A percentile compares a stretch with the other conserved stretches of the same genome.
Evolutionary conservation across 2,113 vertebrate species (phyloP).

Genomic region (Apodemus sylvaticus): DNA sequence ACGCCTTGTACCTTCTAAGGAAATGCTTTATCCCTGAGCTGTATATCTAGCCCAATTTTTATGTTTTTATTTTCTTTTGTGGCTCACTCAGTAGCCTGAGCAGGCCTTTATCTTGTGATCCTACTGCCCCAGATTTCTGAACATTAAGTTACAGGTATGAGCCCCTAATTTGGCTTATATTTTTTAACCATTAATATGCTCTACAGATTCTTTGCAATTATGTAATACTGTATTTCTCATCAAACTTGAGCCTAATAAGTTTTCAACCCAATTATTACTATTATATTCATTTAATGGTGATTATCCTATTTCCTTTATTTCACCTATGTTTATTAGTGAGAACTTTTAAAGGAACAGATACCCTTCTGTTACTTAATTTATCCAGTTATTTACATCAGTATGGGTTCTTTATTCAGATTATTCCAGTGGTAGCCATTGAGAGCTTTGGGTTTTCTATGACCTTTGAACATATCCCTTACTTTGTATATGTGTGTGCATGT

Average conservation of each 20-base stretch:
- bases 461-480: not conserved
- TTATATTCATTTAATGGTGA: slow-evolving; percentile 11
- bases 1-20: not conserved
- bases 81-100: not conserved
- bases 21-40: not conserved
- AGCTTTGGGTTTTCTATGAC: not conserved
- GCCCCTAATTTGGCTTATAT: not conserved
- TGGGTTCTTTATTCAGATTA: not conserved
- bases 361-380: not conserved
- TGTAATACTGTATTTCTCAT: not conserved
- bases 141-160: not conserved
- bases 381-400: not conserved
- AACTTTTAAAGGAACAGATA: not conserved
- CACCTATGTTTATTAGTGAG: not conserved
- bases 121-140: not conserved
- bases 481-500: not conserved
- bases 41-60: not conserved
- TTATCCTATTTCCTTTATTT: slow-evolving; percentile 12
- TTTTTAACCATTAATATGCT: slow-evolving; percentile 43
- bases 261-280: not conserved
- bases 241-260: not conserved
- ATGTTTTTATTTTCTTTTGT: not conserved
- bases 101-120: not conserved
- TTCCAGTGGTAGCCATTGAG: not conserved
- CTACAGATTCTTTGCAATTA: not conserved